phyloP scores from a whole-genome alignment of 2,797 vertebrate genomes.

The Pantherophis vulpinus region DNA sequence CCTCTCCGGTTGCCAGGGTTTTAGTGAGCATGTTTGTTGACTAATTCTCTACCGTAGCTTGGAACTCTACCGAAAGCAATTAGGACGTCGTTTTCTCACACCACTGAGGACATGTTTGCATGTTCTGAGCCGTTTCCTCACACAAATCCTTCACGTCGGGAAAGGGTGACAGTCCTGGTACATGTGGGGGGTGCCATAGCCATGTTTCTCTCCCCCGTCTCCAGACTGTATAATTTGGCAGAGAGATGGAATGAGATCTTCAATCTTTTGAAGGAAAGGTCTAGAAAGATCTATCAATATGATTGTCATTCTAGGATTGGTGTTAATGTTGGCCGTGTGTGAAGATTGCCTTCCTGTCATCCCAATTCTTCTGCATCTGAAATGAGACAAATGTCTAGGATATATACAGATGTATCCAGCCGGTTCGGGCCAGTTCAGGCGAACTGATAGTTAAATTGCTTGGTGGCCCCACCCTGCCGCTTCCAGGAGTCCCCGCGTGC shows the following conservation, averaged over 20 bases:
- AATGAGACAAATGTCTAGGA: conserved; percentile 2
- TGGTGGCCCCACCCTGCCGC: too few species aligned
- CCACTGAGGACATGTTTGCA: neutral
- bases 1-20: neutral
- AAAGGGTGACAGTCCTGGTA: fast-evolving
- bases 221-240: too few species aligned
- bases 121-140: neutral
- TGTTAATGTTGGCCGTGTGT: conserved; percentile 1
- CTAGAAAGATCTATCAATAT: neutral
- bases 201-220: neutral
- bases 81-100: neutral
- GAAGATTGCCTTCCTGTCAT: neutral
- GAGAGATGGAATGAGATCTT: too few species aligned
- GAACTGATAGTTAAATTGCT: too few species aligned
- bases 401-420: neutral
- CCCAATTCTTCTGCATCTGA: neutral
- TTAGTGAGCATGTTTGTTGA: neutral
- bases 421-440: too few species aligned
- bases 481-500: too few species aligned
- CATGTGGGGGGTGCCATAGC: neutral
- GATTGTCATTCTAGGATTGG: neutral
- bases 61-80: neutral
- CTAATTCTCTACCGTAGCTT: neutral
- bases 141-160: neutral
- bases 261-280: too few species aligned